These are phyloP conservation scores for Pseudocheirus occidentalis DNA, from an alignment of 2,797 vertebrate species.

Conservation along the genomic window DNA sequence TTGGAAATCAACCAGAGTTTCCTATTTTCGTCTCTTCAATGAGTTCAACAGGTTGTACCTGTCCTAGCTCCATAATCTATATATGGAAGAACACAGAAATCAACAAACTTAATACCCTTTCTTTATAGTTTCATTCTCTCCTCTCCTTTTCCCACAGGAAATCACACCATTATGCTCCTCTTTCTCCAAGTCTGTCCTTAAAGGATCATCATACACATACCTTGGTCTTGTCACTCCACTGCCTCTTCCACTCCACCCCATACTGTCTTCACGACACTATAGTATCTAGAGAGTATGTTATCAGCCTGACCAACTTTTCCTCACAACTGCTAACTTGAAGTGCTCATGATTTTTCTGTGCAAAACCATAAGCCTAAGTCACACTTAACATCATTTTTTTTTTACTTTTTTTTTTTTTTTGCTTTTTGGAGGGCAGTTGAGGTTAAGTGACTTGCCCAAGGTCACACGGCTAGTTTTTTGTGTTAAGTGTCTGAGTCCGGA, in stretches of 20 bases:
- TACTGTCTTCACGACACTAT: neutral
- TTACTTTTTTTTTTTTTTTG: no score
- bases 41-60: constrained; percentile 34
- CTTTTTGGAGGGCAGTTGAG: no score
- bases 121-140: neutral
- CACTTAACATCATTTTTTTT: neutral
- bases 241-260: neutral
- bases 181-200: neutral
- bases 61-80: neutral
- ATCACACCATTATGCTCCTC: neutral
- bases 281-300: neutral
- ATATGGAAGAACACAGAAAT: neutral
- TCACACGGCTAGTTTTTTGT: no score
- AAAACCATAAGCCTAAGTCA: neutral
- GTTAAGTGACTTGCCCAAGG: no score
- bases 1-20: constrained; percentile 12
- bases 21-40: constrained; percentile 25
- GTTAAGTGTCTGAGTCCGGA: no score
- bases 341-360: neutral
- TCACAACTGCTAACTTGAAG: neutral
- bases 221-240: neutral
- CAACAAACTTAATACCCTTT: neutral
- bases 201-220: neutral
- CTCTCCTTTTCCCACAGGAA: neutral
- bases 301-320: neutral